Evolutionary conservation across 2,113 vertebrate genomes (phyloP), one percentile per base, ranked within the genome.

Genomic region (Circaetus cinerascens): DNA sequence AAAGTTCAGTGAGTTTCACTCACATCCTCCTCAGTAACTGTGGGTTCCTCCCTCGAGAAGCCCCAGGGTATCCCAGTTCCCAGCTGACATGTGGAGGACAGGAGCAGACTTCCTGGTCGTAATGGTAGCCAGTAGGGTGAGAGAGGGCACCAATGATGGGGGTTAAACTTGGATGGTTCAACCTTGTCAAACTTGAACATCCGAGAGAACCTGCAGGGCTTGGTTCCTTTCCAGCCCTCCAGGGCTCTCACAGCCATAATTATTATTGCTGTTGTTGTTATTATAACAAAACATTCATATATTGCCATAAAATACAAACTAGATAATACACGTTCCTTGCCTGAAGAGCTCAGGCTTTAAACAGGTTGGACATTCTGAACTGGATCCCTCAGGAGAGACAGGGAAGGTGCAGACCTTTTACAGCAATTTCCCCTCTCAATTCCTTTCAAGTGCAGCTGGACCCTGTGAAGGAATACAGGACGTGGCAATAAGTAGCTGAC

Each of bases 241-340:
- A 94, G 96, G 97, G 94, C 92, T 97, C 96, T 97, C 97, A 95
- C 86, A 81, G 92, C 74, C 90, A 60, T 96, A 97, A 96, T 97
- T 96, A 96, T 95, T 93, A 82, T 95, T 97, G 95, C 96, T 97
- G 94, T 96, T 96, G 93, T 95, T 92, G 93, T 97, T 96, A 41
- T 93, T 97, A 90, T 73, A 96, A 97, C 96, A 97, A 97, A 97
- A 96, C 93, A 95, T 94, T 95, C 86, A 97, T 95, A 97, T 40
- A 74, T 67, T 82, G 94, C 81, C 89, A 96, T 97, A 95, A 97
- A 97, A 95, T 16, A 56, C 81, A 64, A 97, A 96, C 94, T 92
- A 96, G 97, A 97, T 94, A 97, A 95, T 97, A 96, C 95, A 95
- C 34, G 80, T 79, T 96, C 94, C 72, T 86, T 83, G 96, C 96